Evolutionary conservation across 2,888 invertebrate genomes (phyloP).

Genomic region (Sinohyriopsis cumingii): DNA sequence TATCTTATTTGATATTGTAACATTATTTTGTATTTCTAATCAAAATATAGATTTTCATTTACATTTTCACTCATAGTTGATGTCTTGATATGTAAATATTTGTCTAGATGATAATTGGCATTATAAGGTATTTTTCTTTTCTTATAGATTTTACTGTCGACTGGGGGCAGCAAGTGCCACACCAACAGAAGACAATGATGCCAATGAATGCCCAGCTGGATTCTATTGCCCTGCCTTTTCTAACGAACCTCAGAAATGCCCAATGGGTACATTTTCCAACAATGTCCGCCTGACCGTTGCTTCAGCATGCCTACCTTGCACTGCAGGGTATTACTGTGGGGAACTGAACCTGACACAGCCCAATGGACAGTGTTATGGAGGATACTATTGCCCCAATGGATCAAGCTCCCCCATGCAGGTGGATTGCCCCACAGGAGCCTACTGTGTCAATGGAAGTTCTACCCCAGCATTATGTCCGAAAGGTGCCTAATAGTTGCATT

Average conservation of each 20-base stretch:
- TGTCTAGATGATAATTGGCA: background rate
- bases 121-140: background rate
- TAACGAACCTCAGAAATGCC: conserved; percentile 64
- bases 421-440: conserved; percentile 62
- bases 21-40: too few relatives aligned
- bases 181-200: conserved; percentile 61
- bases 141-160: conserved; percentile 64
- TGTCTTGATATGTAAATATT: background rate
- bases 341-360: conserved; percentile 55
- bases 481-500: conserved; percentile 33
- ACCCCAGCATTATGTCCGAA: conserved; percentile 58
- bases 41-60: too few relatives aligned
- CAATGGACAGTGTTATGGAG: conserved; percentile 59
- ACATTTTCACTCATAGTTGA: too few relatives aligned
- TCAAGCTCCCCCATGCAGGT: conserved; percentile 51
- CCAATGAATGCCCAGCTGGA: conserved; percentile 66
- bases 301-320: conserved; percentile 62
- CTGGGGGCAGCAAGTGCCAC: conserved; percentile 62
- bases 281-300: conserved; percentile 48
- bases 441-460: conserved; percentile 57
- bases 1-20: too few relatives aligned
- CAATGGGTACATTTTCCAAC: conserved; percentile 61
- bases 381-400: conserved; percentile 64
- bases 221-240: conserved; percentile 64
- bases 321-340: conserved; percentile 64